A percentile compares a stretch with the other conserved stretches of the same genome.
These are phyloP conservation scores for Chinchilla lanigera DNA, from an alignment of 2,113 vertebrate genomes.

Conservation along the genomic window DNA sequence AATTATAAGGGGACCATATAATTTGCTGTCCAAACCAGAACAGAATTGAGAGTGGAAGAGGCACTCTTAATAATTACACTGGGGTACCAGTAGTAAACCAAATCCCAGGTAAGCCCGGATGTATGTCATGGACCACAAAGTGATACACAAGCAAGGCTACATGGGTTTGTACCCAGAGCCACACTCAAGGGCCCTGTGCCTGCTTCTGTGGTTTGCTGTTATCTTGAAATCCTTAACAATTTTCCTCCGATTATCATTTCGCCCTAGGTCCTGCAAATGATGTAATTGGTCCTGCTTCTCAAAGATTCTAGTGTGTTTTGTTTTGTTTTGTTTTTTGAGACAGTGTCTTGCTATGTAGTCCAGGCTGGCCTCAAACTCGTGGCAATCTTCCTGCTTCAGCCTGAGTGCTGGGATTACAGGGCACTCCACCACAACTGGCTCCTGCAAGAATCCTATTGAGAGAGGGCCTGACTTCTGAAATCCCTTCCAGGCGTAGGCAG, in stretches of 20 bases:
- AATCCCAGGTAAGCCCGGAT: neutral
- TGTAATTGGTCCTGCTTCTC: neutral
- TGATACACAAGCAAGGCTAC: neutral
- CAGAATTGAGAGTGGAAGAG: neutral
- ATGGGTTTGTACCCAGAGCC: fast-evolving
- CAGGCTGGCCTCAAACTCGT: neutral
- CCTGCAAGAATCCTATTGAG: neutral
- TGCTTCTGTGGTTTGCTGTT: neutral
- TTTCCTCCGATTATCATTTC: neutral
- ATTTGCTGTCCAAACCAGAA: constrained; percentile 12
- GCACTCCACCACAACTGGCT: neutral
- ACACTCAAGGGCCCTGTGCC: fast-evolving
- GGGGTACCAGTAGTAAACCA: neutral
- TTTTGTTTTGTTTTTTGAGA: neutral
- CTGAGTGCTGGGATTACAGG: neutral
- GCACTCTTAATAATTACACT: neutral
- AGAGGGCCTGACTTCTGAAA: neutral
- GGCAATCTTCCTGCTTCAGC: neutral
- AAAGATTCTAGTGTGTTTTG: neutral
- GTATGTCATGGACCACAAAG: neutral
- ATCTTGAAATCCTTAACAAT: neutral
- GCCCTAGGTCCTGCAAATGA: neutral
- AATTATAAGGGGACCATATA: neutral
- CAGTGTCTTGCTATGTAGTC: neutral
- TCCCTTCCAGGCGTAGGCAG: neutral